These are phyloP conservation scores for Caenorhabditis briggsae DNA, from an alignment of 1,140 invertebrate genomes.

Conservation along the genomic window DNA sequence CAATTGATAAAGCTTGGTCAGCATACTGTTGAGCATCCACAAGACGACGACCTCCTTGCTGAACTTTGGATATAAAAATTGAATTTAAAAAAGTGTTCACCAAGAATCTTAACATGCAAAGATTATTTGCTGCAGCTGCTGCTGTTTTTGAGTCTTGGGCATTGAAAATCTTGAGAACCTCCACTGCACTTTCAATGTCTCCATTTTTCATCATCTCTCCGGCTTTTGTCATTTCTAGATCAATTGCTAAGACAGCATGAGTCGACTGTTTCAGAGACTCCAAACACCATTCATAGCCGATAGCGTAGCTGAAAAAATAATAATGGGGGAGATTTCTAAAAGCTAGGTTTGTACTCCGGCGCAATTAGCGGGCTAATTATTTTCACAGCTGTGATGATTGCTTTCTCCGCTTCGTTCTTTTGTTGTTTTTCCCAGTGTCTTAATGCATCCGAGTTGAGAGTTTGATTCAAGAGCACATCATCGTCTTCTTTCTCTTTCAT, in stretches of 20 bases:
- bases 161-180: conserved; percentile 90
- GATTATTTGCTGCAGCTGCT: conserved; percentile 88
- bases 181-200: conserved; percentile 86
- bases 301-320: conserved; percentile 81
- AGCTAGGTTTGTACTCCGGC: conserved; percentile 60
- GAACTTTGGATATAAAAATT: too few species aligned
- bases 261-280: conserved; percentile 85
- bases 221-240: conserved; percentile 93
- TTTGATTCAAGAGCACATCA: conserved; percentile 82
- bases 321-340: not conserved
- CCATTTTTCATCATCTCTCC: conserved; percentile 89
- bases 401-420: conserved; percentile 86
- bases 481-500: conserved; percentile 86
- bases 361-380: conserved; percentile 88
- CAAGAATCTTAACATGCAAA: conserved; percentile 90
- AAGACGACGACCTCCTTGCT: conserved; percentile 82
- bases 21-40: conserved; percentile 88
- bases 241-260: conserved; percentile 86
- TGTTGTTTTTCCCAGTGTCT: conserved; percentile 84
- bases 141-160: conserved; percentile 88
- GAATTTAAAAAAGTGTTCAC: conserved; percentile 78
- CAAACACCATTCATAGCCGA: conserved; percentile 82
- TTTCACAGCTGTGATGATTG: conserved; percentile 90
- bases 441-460: conserved; percentile 86
- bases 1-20: conserved; percentile 84